A percentile compares a stretch with the other conserved stretches of the same genome.
Evolutionary conservation across 2,113 vertebrate species (phyloP).

Genomic region (Sander vitreus): DNA sequence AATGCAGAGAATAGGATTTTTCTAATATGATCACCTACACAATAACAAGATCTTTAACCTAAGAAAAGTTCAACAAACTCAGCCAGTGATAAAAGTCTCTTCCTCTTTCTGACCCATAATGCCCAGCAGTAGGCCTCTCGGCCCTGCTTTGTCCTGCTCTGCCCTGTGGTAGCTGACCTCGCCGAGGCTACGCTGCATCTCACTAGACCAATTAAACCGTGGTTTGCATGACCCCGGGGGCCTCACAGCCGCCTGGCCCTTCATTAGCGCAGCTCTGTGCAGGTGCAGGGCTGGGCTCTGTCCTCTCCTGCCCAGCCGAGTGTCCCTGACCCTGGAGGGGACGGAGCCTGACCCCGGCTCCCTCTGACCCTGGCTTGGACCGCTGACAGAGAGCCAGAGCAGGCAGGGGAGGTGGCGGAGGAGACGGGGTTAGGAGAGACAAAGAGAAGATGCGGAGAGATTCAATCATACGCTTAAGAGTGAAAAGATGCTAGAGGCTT

Average conservation of each 20-base stretch:
- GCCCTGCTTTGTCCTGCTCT: conserved; percentile 44
- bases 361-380: conserved; percentile 45
- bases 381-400: conserved; percentile 54
- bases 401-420: conserved; percentile 28
- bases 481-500: not conserved
- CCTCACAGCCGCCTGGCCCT: conserved; percentile 57
- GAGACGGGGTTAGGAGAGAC: conserved; percentile 5
- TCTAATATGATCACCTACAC: not conserved
- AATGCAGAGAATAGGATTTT: conserved; percentile 20
- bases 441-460: not conserved
- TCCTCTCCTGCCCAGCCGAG: conserved; percentile 71
- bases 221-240: conserved; percentile 52
- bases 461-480: conserved; percentile 34
- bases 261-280: conserved; percentile 67
- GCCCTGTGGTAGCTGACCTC: conserved; percentile 68
- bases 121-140: conserved; percentile 32
- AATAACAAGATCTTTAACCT: not conserved
- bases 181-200: conserved; percentile 57
- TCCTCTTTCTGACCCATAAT: conserved; percentile 34
- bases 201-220: conserved; percentile 77
- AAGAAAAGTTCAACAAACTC: conserved; percentile 4
- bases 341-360: conserved; percentile 40
- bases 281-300: conserved; percentile 37
- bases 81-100: conserved; percentile 4
- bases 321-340: conserved; percentile 75